Evolutionary conservation across 1,140 invertebrate genomes (phyloP).

Genomic region (Eumaeus atala): DNA sequence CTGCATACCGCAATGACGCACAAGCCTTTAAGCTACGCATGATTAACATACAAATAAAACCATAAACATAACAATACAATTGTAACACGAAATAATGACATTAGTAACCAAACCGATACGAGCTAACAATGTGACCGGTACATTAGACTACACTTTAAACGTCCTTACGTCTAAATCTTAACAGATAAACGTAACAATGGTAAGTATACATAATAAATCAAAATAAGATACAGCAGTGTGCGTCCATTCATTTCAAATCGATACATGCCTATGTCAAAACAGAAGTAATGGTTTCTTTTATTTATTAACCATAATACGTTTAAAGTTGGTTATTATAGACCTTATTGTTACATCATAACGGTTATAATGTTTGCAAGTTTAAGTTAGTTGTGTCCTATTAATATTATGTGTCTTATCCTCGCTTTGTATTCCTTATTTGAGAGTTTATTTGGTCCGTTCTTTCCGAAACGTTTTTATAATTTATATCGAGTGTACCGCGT

Average conservation of each 20-base stretch:
- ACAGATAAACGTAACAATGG: slow-evolving; percentile 6
- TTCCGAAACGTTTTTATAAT: no score
- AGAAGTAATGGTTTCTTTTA: slow-evolving; percentile 6
- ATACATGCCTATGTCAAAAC: neutral
- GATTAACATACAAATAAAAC: no score
- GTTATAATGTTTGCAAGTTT: neutral
- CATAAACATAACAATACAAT: no score
- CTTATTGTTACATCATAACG: neutral
- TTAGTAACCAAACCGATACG: no score
- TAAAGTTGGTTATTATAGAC: neutral
- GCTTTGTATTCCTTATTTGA: neutral
- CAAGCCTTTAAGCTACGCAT: no score
- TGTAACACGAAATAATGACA: no score
- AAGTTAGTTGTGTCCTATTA: neutral
- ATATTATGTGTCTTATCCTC: neutral
- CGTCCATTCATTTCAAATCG: slow-evolving; percentile 4
- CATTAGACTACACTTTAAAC: neutral
- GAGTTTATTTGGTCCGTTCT: no score
- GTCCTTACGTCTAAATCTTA: slow-evolving; percentile 5
- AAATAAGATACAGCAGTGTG: slow-evolving; percentile 7
- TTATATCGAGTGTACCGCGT: no score
- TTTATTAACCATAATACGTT: slow-evolving; percentile 2
- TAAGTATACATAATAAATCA: neutral
- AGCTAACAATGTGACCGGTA: no score
- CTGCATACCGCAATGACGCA: no score